Conservation (phyloP, 2,113 vertebrate species). For the Hemibagrus wyckioides region DNA sequence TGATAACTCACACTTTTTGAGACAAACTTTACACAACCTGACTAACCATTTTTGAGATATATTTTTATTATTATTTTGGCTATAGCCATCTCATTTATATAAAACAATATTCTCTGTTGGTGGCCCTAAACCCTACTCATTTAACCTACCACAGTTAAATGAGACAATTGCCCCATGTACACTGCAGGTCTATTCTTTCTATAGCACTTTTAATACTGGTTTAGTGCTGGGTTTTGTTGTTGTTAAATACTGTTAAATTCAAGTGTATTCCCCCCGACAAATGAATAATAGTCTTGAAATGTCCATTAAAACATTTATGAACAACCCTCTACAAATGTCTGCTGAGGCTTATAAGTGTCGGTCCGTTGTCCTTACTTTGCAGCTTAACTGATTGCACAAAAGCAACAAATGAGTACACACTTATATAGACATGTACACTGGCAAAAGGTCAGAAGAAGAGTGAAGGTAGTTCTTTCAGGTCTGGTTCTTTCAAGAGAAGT, state of each 20-base stretch:
- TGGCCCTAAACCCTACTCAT: too few species aligned
- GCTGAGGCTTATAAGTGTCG: constrained; percentile 19
- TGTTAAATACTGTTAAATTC: constrained; percentile 45
- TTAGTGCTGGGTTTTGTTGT: constrained; percentile 18
- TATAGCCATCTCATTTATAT: background rate
- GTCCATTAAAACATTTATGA: constrained; percentile 67
- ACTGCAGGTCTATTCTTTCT: constrained; percentile 4
- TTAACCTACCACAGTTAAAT: background rate
- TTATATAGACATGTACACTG: too few species aligned
- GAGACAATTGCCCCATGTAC: background rate
- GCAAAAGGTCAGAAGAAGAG: too few species aligned
- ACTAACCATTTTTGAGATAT: background rate
- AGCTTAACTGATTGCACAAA: constrained; percentile 14
- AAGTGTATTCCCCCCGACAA: constrained; percentile 30
- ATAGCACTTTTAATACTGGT: constrained; percentile 18
- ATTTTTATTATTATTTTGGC: background rate
- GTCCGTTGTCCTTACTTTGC: constrained; percentile 6
- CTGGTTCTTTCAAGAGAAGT: too few species aligned
- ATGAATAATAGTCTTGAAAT: constrained; percentile 59
- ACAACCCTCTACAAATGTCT: constrained; percentile 57
- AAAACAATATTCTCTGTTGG: background rate
- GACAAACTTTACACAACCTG: background rate
- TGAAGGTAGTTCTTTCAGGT: too few species aligned
- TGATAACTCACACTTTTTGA: background rate
- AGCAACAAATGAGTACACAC: too few species aligned